phyloP scores from a whole-genome alignment of 37 sponge, comb jelly and placozoan species.

The Chondrilla cf. caribensis region DNA sequence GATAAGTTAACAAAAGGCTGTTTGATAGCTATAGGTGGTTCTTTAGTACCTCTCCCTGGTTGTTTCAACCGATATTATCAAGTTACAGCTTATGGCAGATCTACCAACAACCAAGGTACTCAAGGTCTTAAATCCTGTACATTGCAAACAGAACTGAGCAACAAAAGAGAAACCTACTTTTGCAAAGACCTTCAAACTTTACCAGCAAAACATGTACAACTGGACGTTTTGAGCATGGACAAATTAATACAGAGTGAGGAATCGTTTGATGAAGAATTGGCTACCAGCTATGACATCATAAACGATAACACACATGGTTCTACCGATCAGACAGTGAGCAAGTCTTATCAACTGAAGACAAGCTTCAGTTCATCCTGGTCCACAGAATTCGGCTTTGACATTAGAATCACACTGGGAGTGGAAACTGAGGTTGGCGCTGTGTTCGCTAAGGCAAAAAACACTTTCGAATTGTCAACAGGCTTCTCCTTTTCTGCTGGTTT shows the following conservation, averaged over 20 bases:
- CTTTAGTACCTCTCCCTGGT: too few relatives aligned
- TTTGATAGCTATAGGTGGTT: too few relatives aligned
- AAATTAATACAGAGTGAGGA: neutral
- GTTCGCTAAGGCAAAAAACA: neutral
- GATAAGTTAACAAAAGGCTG: too few relatives aligned
- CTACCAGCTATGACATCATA: neutral
- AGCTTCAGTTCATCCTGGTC: neutral
- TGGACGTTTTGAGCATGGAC: neutral
- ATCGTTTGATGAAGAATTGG: neutral
- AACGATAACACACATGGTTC: neutral
- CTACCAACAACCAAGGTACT: neutral
- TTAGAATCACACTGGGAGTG: neutral
- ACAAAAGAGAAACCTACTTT: neutral
- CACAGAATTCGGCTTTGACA: neutral
- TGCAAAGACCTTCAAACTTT: neutral
- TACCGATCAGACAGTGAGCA: neutral
- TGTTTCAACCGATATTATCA: too few relatives aligned
- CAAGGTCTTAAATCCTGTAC: neutral
- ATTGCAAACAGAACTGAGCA: neutral
- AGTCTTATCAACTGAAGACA: neutral
- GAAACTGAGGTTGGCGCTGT: neutral
- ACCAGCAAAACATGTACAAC: neutral
- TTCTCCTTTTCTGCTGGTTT: neutral
- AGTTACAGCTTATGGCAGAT: neutral
- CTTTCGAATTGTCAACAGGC: neutral